A percentile compares a stretch with the other conserved stretches of the same genome.
Evolutionary conservation across 2,797 vertebrate species (phyloP).

Genomic region (Glossophaga mutica): DNA sequence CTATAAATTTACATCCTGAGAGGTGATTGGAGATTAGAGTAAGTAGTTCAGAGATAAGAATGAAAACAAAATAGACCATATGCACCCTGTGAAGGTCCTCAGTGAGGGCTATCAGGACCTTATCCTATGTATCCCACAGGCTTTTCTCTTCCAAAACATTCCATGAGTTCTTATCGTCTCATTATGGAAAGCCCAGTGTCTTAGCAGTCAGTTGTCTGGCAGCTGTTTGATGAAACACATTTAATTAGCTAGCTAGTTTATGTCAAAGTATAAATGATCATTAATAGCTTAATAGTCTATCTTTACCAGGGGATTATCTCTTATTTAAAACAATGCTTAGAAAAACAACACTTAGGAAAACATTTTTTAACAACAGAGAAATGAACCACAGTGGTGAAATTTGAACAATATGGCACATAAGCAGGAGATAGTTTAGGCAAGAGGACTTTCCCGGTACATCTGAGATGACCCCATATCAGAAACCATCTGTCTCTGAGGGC

Average conservation of each 20-base stretch:
- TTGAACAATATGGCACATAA: background rate
- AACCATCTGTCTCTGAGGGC: background rate
- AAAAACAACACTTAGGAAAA: background rate
- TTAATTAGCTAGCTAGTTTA: background rate
- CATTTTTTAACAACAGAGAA: conserved; percentile 7
- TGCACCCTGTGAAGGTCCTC: background rate
- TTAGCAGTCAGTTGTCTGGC: background rate
- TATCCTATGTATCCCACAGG: background rate
- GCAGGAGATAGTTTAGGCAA: background rate
- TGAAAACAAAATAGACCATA: background rate
- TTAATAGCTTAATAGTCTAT: background rate
- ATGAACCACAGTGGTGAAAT: background rate
- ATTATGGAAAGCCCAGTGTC: background rate
- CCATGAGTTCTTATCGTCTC: background rate
- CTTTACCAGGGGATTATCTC: conserved; percentile 4
- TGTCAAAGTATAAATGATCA: background rate
- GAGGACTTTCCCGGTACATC: background rate
- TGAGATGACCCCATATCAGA: background rate
- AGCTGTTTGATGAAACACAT: conserved; percentile 2
- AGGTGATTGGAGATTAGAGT: background rate
- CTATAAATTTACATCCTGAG: background rate
- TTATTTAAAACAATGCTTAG: background rate
- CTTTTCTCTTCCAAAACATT: background rate
- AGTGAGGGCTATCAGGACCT: background rate
- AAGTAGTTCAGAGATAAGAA: background rate